Conservation (phyloP, 2,797 vertebrate genomes). For the Cirrhinus mrigala region DNA sequence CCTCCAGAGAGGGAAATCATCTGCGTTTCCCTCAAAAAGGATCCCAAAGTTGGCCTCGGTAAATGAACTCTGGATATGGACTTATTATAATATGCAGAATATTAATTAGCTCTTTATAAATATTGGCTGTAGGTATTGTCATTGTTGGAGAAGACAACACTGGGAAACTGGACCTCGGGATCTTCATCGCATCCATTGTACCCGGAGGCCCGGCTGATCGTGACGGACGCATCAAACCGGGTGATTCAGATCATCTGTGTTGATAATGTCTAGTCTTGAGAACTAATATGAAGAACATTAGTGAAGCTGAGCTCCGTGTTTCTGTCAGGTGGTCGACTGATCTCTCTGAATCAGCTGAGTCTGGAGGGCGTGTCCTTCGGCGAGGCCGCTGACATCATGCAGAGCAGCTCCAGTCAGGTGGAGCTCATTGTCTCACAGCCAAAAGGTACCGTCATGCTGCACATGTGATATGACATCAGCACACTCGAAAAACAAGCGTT, state of each 20-base stretch:
- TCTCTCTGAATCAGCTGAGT: constrained; percentile 89
- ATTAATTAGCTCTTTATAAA: not conserved
- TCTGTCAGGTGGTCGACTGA: constrained; percentile 83
- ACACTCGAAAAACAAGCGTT: not conserved
- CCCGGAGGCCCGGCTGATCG: constrained; percentile 89
- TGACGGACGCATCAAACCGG: constrained; percentile 86
- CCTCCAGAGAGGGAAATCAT: constrained; percentile 83
- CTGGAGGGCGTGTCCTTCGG: constrained; percentile 88
- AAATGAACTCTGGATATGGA: constrained; percentile 57
- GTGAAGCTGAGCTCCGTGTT: not conserved
- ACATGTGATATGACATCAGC: not conserved
- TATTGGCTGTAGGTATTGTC: constrained; percentile 79
- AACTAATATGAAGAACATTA: too few species aligned
- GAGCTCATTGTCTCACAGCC: constrained; percentile 89
- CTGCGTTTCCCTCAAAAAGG: constrained; percentile 83
- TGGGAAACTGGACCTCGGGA: constrained; percentile 83
- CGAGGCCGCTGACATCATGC: constrained; percentile 88
- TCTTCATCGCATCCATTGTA: constrained; percentile 88
- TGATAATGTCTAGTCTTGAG: not conserved
- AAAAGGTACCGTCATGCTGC: constrained; percentile 78
- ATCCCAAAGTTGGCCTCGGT: constrained; percentile 87
- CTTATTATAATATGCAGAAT: not conserved
- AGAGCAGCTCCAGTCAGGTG: constrained; percentile 85
- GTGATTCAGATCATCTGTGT: constrained; percentile 64
- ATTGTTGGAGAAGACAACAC: constrained; percentile 88